Base-by-base conservation (phyloP, 2,888 invertebrate genomes). In the Eugnorisma glareosa region DNA sequence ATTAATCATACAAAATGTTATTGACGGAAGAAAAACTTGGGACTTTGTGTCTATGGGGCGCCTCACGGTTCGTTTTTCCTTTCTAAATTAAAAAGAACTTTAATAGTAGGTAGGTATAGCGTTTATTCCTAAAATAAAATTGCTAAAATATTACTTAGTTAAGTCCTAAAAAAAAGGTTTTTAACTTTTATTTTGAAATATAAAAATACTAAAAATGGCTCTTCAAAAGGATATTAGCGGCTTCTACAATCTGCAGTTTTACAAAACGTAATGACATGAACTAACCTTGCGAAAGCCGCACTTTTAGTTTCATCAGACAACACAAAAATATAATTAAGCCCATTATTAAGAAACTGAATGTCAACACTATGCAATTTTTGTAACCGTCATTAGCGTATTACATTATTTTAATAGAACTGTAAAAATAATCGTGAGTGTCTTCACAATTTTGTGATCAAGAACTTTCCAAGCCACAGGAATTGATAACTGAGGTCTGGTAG, bases 241-340 rank as follows among this genome's bases (percentile, higher is more conserved):
- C 4, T 35, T 57, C 48, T 43, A 43, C 8, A 79, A 66, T 57
- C 28, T 24, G 11, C 15, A 43, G 15, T 35, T 67, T 40, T 71
- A 82, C 28, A 59, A 68, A 68, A 45, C 31, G n/a, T 51, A 64
- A 82, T 43, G 43, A 72, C n/a, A 68, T 59, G 24, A 71, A 73
- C 37, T 57, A 24, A 18, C 0, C 7, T 84, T 84, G 43, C 37
- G n/a, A 24, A 67, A 77, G 69, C 54, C 48, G 28, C 35, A 75
- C 67, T 71, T 80, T 75, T 63, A 10, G 35, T 83, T 84, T 81
- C 83, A 81, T 74, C 71, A 81, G 31, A 11, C 37, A 68, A 69
- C 67, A 68, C 64, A 63, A 67, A 68, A 81, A 70, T 66, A 71
- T 66, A 77, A 83, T 77, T 73, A 81, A 77, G 67, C 11, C 64